Conservation (phyloP, 2,888 invertebrate genomes). For the Melipona bicolor region DNA sequence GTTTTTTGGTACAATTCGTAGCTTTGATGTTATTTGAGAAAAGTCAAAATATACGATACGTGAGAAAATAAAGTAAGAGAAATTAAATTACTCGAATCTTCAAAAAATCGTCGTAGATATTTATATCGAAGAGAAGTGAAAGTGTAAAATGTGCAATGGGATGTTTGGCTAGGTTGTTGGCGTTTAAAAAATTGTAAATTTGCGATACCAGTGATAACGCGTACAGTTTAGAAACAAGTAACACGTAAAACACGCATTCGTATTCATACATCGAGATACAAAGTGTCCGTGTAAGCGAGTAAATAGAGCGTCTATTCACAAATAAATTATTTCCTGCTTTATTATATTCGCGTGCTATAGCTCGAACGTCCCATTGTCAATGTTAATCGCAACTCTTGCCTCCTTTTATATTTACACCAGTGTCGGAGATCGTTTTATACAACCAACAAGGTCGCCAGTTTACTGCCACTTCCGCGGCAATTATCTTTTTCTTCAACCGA, state of each 20-base stretch:
- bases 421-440: neutral
- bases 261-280: neutral
- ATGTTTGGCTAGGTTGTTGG: too few species aligned
- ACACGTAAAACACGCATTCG: neutral
- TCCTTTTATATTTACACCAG: neutral
- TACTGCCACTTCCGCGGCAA: neutral
- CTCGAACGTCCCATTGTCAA: slow-evolving; percentile 1
- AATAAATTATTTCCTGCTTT: neutral
- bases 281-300: neutral
- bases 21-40: too few species aligned
- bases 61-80: neutral
- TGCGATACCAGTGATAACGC: too few species aligned
- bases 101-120: neutral
- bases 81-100: neutral
- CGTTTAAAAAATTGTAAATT: too few species aligned
- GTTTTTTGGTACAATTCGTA: too few species aligned
- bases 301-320: neutral
- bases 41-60: neutral
- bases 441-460: neutral
- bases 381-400: neutral
- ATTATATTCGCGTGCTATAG: slow-evolving; percentile 5
- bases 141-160: too few species aligned
- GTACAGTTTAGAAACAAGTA: neutral
- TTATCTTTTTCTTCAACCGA: neutral
- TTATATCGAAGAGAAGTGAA: too few species aligned